Base-by-base conservation (phyloP, 2,113 vertebrate genomes). In the Micronycteris hirsuta region DNA sequence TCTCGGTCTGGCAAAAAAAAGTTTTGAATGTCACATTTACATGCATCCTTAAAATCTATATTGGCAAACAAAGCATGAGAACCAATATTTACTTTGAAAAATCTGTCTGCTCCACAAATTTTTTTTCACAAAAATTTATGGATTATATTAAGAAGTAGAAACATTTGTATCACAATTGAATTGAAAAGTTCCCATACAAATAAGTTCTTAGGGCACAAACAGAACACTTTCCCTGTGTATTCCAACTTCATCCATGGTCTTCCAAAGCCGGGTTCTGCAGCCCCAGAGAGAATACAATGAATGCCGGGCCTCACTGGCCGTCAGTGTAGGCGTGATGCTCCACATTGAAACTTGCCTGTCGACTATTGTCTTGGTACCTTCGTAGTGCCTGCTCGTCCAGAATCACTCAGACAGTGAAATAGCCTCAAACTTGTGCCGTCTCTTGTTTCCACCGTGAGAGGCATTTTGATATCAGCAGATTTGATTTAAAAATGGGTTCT, bases 11-110 rank as follows among this genome's bases (percentile, higher is more conserved):
- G 7, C 36, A 65, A 33, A 24, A 49, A 19, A 43, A 88, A 58
- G 2, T 7, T 82, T 83, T 96, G 78, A 88, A 96, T 96, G 83
- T 86, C 93, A 94, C 54, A 94, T 93, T 96, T 93, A 88, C 83
- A 96, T 95, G 52, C 63, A 45, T 86, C 16, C 24, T 88, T 89
- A 17, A 85, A 90, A 82, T 95, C 71, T 61, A 78, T 92, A 89
- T 82, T 88, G 22, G 33, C 49, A 81, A 95, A 90, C 8, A 91
- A 88, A 89, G 28, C 6, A 67, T 61, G 41, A 73, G 38, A 93
- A 63, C 20, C 31, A 94, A 76, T 84, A 90, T 90, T 95, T 92
- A 56, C 20, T 52, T 24, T 76, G 13, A 91, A 82, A 80, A 84
- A 33, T 86, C 43, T 73, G 49, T 77, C 85, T 89, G 31, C 16